Percentiles rank a stretch among this genome's conserved stretches.
These are phyloP conservation scores for Penaeus japonicus DNA, from an alignment of 1,140 invertebrate genomes.

Conservation along the genomic window DNA sequence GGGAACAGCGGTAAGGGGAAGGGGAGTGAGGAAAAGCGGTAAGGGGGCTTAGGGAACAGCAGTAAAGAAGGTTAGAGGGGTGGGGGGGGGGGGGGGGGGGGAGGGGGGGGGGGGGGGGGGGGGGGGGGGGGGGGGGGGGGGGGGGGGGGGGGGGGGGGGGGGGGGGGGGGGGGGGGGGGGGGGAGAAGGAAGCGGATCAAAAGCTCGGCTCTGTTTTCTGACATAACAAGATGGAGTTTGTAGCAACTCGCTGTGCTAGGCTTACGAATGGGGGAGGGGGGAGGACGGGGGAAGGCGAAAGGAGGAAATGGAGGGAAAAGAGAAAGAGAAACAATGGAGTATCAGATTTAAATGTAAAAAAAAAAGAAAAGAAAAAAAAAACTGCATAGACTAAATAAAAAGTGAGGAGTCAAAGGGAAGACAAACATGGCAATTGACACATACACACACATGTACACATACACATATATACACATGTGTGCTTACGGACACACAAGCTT, in stretches of 20 bases:
- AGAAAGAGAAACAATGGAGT: background rate
- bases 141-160: background rate
- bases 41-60: too few relatives aligned
- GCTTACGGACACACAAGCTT: background rate
- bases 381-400: too few relatives aligned
- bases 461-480: background rate
- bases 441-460: background rate
- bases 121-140: background rate
- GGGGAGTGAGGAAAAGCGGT: background rate
- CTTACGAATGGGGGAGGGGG: background rate
- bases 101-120: too few relatives aligned
- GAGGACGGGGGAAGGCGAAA: background rate
- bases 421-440: background rate
- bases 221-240: too few relatives aligned
- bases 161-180: background rate
- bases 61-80: background rate
- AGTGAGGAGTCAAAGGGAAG: too few relatives aligned
- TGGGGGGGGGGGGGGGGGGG: background rate
- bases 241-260: too few relatives aligned
- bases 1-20: background rate
- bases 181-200: background rate
- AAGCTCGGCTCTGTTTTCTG: too few relatives aligned
- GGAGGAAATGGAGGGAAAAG: background rate
- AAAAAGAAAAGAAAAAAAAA: too few relatives aligned
- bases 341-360: too few relatives aligned